Evolutionary conservation across 2,888 invertebrate genomes (phyloP).

Genomic region (Temnothorax rugatulus): DNA sequence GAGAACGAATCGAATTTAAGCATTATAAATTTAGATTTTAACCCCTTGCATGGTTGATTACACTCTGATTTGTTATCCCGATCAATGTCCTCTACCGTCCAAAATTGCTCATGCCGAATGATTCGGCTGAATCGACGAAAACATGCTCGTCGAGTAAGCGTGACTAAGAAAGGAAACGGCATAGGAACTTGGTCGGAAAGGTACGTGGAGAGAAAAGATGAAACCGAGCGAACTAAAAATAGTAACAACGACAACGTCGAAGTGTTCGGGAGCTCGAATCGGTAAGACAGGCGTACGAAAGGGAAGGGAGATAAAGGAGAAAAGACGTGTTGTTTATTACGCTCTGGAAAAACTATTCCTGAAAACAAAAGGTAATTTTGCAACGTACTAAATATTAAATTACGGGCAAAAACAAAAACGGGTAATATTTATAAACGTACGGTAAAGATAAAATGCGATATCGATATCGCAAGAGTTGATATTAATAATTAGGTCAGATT

Average conservation of each 20-base stretch:
- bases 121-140: constrained; percentile 35
- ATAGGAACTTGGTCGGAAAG: constrained; percentile 52
- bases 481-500: not conserved
- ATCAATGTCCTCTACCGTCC: not conserved
- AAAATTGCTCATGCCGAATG: constrained; percentile 10
- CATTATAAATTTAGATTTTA: constrained; percentile 28
- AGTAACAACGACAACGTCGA: constrained; percentile 54
- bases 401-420: not conserved
- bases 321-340: constrained; percentile 13
- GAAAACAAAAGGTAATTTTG: not conserved
- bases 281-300: constrained; percentile 47
- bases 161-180: constrained; percentile 49
- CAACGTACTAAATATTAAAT: not conserved
- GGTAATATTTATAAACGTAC: not conserved
- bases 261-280: constrained; percentile 38
- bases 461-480: not conserved
- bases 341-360: not conserved
- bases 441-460: not conserved
- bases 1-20: not conserved
- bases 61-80: not conserved
- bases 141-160: constrained; percentile 23
- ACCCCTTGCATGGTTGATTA: not conserved
- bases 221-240: constrained; percentile 58
- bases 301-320: constrained; percentile 50
- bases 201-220: constrained; percentile 57